Percentiles rank a stretch among this genome's conserved stretches.
Evolutionary conservation across 2,797 vertebrate genomes (phyloP).

Genomic region (Platyrinchus mystaceus): DNA sequence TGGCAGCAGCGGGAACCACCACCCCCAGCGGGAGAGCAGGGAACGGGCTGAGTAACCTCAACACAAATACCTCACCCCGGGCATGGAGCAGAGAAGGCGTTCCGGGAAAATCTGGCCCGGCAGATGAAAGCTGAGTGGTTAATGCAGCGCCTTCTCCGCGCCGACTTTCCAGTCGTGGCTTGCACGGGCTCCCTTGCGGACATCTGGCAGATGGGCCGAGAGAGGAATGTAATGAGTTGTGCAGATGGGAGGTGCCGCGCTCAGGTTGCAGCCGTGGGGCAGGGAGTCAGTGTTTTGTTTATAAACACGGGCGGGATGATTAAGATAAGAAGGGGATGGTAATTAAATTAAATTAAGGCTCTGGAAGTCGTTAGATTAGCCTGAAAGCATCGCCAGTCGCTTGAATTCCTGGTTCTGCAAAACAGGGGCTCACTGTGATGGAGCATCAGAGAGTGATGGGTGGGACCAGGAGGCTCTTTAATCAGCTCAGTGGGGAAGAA

Average conservation of each 20-base stretch:
- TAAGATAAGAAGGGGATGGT: conserved; percentile 65
- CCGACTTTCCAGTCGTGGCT: conserved; percentile 29
- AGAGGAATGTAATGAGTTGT: conserved; percentile 39
- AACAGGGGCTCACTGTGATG: not conserved
- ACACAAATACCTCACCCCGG: not conserved
- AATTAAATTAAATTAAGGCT: conserved; percentile 73
- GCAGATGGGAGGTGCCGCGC: conserved; percentile 54
- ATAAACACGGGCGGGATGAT: conserved; percentile 68
- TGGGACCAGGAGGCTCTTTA: not conserved
- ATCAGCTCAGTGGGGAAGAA: not conserved
- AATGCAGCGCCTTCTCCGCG: not conserved
- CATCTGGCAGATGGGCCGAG: conserved; percentile 41
- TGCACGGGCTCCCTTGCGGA: conserved; percentile 28
- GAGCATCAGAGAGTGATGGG: not conserved
- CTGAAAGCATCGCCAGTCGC: not conserved
- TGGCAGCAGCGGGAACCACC: not conserved
- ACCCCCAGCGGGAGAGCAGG: not conserved
- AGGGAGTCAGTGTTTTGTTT: conserved; percentile 66
- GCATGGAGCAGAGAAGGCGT: not conserved
- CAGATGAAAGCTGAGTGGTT: not conserved
- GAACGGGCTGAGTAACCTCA: not conserved
- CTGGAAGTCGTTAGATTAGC: conserved; percentile 61
- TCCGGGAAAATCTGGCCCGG: not conserved
- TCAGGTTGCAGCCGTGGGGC: conserved; percentile 64
- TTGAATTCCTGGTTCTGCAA: not conserved